These are phyloP conservation scores for Apantesis nais DNA, from an alignment of 2,888 invertebrate genomes.

Conservation along the genomic window DNA sequence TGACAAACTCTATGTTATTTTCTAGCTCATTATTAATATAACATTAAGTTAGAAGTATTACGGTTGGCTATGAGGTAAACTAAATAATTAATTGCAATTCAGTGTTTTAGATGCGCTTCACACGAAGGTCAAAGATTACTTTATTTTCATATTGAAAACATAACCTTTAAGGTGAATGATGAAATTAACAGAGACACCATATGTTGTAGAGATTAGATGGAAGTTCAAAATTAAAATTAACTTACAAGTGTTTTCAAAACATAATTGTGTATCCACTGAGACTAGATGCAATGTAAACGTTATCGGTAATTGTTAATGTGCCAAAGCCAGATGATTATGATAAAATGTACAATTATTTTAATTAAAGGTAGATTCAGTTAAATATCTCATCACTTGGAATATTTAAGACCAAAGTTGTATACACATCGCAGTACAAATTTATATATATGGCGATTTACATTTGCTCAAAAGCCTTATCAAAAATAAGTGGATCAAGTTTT, in stretches of 20 bases:
- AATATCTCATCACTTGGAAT: conserved; percentile 25
- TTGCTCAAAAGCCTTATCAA: conserved; percentile 65
- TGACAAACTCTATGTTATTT: conserved; percentile 72
- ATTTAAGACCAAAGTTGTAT: conserved; percentile 24
- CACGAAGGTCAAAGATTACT: conserved; percentile 15
- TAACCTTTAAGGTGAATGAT: conserved; percentile 23
- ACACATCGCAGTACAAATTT: conserved; percentile 32
- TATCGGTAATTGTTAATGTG: conserved; percentile 59
- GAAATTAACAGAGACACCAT: conserved; percentile 9
- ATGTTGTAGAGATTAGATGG: conserved; percentile 19
- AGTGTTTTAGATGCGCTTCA: conserved; percentile 29
- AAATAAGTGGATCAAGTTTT: conserved; percentile 43
- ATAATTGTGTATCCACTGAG: conserved; percentile 29
- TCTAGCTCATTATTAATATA: conserved; percentile 57
- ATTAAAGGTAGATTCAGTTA: conserved; percentile 44
- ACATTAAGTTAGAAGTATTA: conserved; percentile 61
- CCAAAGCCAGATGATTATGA: conserved; percentile 71
- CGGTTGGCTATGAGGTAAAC: conserved; percentile 64
- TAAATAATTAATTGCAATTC: conserved; percentile 23
- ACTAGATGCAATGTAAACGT: conserved; percentile 45
- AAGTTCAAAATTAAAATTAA: conserved; percentile 20
- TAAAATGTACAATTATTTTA: conserved; percentile 47
- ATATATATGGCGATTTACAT: conserved; percentile 48
- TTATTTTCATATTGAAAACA: conserved; percentile 13
- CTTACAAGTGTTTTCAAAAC: conserved; percentile 21